Conservation (phyloP, 2,113 vertebrate genomes). For the Lepidothrix coronata region DNA sequence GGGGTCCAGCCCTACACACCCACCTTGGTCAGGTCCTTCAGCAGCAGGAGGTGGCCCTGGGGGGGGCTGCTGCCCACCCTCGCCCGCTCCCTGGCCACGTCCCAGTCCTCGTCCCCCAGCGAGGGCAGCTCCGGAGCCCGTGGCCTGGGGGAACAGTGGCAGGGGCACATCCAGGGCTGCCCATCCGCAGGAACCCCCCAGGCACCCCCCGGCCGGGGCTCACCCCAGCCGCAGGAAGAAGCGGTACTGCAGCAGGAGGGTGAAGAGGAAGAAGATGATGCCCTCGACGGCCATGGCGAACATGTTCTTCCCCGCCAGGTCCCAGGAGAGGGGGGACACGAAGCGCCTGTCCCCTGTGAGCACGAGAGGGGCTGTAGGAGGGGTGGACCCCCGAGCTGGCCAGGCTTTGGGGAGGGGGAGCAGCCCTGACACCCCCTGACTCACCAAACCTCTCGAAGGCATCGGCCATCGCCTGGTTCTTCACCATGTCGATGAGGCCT, state of each 20-base stretch:
- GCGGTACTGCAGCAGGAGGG: conserved; percentile 85
- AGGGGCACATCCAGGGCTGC: background rate
- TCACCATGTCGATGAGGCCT: conserved; percentile 94
- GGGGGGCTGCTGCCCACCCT: conserved; percentile 75
- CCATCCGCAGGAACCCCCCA: fast-evolving
- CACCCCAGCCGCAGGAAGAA: conserved; percentile 82
- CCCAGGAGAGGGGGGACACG: conserved; percentile 88
- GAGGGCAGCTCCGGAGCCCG: conserved; percentile 50
- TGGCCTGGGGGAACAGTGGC: background rate
- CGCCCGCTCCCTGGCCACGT: conserved; percentile 84
- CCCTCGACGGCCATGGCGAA: conserved; percentile 91
- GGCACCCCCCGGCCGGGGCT: fast-evolving
- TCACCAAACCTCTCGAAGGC: conserved; percentile 89
- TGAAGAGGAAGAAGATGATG: conserved; percentile 87
- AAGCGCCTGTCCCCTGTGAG: conserved; percentile 83
- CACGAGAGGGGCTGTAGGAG: background rate
- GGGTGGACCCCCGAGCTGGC: fast-evolving
- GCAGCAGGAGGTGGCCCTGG: conserved; percentile 81
- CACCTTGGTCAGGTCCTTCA: conserved; percentile 90
- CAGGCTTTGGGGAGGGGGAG: background rate
- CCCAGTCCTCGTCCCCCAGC: conserved; percentile 84
- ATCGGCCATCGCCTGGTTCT: conserved; percentile 92
- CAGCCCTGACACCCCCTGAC: background rate
- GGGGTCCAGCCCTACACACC: background rate
- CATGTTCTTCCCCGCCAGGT: conserved; percentile 91